Conservation (phyloP, 2,113 vertebrate genomes). For the Tragulus kanchil region DNA sequence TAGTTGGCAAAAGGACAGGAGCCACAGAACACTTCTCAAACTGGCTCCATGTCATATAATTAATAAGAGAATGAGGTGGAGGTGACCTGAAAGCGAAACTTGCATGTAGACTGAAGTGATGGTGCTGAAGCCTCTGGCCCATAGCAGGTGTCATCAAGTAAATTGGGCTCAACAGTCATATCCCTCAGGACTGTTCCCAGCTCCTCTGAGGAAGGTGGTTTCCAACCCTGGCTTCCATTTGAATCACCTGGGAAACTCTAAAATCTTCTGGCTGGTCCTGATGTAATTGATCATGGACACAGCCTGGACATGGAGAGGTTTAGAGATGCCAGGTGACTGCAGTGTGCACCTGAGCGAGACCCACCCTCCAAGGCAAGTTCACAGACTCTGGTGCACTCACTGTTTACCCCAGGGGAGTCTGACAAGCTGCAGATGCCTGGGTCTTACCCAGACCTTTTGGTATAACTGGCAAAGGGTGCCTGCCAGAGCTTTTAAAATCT, state of each 20-base stretch:
- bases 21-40: background rate
- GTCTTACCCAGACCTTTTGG: background rate
- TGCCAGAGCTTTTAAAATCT: background rate
- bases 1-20: background rate
- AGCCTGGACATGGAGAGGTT: too few species aligned
- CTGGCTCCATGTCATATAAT: background rate
- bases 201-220: background rate
- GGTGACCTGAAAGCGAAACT: background rate
- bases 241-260: background rate
- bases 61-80: background rate
- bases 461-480: background rate
- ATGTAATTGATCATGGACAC: accelerated
- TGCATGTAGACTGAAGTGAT: background rate
- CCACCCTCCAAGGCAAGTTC: background rate
- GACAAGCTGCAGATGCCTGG: background rate
- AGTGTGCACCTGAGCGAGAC: background rate
- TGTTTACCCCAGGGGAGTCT: background rate
- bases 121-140: background rate
- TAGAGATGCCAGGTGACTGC: background rate
- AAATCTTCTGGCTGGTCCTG: background rate
- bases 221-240: background rate
- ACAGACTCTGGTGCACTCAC: background rate
- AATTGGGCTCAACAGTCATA: accelerated
- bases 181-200: background rate
- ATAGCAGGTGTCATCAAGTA: too few species aligned